These are phyloP conservation scores for Mythimna albipuncta DNA, from an alignment of 2,888 invertebrate species.

Conservation along the genomic window DNA sequence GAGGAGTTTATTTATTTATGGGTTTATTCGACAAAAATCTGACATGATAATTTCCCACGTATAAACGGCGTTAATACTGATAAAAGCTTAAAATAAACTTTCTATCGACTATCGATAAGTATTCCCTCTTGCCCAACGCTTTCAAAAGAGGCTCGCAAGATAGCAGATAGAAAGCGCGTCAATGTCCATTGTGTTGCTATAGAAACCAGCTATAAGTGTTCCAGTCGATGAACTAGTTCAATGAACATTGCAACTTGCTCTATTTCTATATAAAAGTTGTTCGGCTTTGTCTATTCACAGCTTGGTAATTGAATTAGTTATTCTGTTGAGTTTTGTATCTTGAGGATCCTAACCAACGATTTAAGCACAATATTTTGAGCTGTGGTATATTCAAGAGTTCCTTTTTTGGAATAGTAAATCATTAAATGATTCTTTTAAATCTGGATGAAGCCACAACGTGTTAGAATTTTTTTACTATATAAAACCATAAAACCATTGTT, in stretches of 20 bases:
- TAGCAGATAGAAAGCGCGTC: constrained; percentile 63
- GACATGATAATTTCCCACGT: no score
- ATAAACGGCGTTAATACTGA: no score
- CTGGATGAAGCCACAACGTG: no score
- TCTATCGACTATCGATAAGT: constrained; percentile 37
- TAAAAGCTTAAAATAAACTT: neutral
- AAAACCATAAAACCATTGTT: no score
- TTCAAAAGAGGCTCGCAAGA: constrained; percentile 62
- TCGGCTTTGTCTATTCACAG: constrained; percentile 22
- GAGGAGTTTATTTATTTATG: no score
- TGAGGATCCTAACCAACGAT: neutral
- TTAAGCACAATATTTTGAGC: neutral
- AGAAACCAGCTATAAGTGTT: constrained; percentile 57
- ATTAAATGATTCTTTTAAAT: no score
- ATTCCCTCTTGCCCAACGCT: constrained; percentile 7
- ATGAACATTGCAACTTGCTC: constrained; percentile 45
- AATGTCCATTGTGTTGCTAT: constrained; percentile 60
- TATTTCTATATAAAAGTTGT: constrained; percentile 37
- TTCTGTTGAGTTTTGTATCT: neutral
- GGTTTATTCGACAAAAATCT: no score
- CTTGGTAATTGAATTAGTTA: constrained; percentile 26
- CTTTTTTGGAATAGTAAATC: no score
- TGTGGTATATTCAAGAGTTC: neutral
- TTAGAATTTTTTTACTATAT: no score
- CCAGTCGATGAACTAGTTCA: constrained; percentile 63